Conservation (phyloP, 2,888 invertebrate genomes). For the Agonum fuliginosum region DNA sequence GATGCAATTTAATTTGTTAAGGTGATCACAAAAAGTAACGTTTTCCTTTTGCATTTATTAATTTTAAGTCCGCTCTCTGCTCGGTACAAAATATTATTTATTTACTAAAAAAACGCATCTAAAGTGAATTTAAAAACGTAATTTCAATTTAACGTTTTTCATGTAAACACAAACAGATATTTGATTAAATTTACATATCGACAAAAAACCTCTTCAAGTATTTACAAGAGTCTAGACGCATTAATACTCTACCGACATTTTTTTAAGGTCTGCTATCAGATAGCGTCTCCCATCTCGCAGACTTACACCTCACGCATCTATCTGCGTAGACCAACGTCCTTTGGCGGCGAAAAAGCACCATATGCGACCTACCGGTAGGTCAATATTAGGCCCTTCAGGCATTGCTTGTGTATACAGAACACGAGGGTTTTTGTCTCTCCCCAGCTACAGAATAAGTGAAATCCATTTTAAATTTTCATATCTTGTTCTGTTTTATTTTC, state of each 20-base stretch:
- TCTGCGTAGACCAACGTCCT: background rate
- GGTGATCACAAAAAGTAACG: too few relatives aligned
- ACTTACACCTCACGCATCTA: background rate
- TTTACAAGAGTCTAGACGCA: background rate
- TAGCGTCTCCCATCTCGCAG: background rate
- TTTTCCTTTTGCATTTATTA: too few relatives aligned
- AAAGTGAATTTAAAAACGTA: too few relatives aligned
- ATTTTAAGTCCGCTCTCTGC: too few relatives aligned
- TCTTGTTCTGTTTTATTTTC: constrained; percentile 48
- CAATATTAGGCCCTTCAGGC: constrained; percentile 44
- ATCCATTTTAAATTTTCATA: constrained; percentile 48
- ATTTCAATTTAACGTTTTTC: too few relatives aligned
- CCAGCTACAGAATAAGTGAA: constrained; percentile 34
- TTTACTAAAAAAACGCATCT: too few relatives aligned
- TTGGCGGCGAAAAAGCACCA: constrained; percentile 22
- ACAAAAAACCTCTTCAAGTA: background rate
- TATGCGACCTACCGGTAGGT: constrained; percentile 36
- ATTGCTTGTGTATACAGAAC: constrained; percentile 35
- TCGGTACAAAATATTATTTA: too few relatives aligned
- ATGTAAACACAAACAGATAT: too few relatives aligned
- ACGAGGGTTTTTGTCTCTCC: constrained; percentile 26
- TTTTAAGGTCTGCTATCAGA: background rate
- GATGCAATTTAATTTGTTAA: too few relatives aligned
- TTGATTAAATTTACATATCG: background rate
- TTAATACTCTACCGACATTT: constrained; percentile 3